Percentiles rank a stretch among this genome's conserved stretches.
Evolutionary conservation across 2,113 vertebrate genomes (phyloP).

Genomic region (Podarcis raffonei): DNA sequence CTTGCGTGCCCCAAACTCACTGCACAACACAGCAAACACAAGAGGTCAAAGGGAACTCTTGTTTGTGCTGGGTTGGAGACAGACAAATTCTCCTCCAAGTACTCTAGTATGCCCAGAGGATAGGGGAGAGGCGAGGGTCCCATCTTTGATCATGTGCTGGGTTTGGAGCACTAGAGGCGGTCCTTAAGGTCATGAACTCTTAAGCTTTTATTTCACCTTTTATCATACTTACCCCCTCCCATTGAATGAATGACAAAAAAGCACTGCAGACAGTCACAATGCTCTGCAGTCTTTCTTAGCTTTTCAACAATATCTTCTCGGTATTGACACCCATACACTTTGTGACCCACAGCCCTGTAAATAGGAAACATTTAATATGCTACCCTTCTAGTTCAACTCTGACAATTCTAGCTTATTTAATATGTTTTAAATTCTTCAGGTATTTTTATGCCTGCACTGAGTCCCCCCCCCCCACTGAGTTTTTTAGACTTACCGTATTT

Average conservation of each 20-base stretch:
- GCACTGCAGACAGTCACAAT: conserved; percentile 94
- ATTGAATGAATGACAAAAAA: conserved; percentile 98
- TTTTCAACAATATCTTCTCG: conserved; percentile 88
- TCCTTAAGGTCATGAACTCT: background rate
- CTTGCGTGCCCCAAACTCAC: too few species aligned
- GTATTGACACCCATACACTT: conserved; percentile 87
- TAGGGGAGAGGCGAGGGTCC: background rate
- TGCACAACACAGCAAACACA: background rate
- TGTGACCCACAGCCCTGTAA: conserved; percentile 91
- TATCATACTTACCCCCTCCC: conserved; percentile 89
- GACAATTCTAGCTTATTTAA: background rate
- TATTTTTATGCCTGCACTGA: background rate
- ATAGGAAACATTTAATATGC: background rate
- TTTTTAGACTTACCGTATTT: background rate
- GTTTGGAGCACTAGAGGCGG: too few species aligned
- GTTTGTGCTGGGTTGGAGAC: background rate
- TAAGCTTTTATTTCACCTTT: background rate
- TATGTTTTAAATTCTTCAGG: background rate
- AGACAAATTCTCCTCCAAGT: background rate
- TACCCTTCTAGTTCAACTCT: background rate
- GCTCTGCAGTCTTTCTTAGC: conserved; percentile 88
- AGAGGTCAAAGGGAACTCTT: background rate
- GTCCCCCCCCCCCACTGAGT: background rate
- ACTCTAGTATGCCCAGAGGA: background rate
- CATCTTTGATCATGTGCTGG: background rate